Percentiles rank a stretch among this genome's conserved stretches.
Evolutionary conservation across 2,888 invertebrate genomes (phyloP).

Genomic region (Nemotelus nigrinus): DNA sequence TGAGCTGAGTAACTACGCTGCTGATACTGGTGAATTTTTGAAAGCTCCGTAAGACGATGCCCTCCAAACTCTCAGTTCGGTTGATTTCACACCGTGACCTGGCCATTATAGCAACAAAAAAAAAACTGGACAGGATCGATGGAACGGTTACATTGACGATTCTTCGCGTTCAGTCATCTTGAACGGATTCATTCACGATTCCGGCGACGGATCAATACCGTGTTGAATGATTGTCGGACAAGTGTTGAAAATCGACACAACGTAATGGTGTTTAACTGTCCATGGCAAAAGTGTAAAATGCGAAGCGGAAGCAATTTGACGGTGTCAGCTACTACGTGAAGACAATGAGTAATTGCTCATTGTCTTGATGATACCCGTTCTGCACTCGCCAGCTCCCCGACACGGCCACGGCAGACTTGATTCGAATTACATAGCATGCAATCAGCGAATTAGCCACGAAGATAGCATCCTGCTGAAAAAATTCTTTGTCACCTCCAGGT

Average conservation of each 20-base stretch:
- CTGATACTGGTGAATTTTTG: too few species aligned
- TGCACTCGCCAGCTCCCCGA: not conserved
- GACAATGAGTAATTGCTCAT: slow-evolving; percentile 36
- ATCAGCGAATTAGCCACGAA: slow-evolving; percentile 35
- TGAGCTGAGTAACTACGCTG: too few species aligned
- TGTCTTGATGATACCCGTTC: slow-evolving; percentile 12
- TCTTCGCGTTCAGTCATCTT: slow-evolving; percentile 22
- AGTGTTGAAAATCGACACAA: slow-evolving; percentile 44
- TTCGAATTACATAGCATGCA: slow-evolving; percentile 31
- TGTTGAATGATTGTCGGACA: slow-evolving; percentile 39
- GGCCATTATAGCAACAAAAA: too few species aligned
- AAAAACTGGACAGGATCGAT: too few species aligned
- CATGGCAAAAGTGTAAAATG: slow-evolving; percentile 44
- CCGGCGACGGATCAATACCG: slow-evolving; percentile 22
- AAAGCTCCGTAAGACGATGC: too few species aligned
- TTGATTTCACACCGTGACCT: too few species aligned
- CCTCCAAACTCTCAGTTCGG: too few species aligned
- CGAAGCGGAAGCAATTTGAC: slow-evolving; percentile 41
- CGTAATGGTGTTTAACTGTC: slow-evolving; percentile 38
- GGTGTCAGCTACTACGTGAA: slow-evolving; percentile 35
- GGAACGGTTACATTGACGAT: not conserved
- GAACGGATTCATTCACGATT: not conserved
- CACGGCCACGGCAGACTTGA: not conserved
- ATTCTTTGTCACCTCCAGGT: slow-evolving; percentile 16
- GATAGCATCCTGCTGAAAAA: slow-evolving; percentile 37